Evolutionary conservation across 2,797 vertebrate genomes (phyloP).

Genomic region (Halcyon smyrnensis): DNA sequence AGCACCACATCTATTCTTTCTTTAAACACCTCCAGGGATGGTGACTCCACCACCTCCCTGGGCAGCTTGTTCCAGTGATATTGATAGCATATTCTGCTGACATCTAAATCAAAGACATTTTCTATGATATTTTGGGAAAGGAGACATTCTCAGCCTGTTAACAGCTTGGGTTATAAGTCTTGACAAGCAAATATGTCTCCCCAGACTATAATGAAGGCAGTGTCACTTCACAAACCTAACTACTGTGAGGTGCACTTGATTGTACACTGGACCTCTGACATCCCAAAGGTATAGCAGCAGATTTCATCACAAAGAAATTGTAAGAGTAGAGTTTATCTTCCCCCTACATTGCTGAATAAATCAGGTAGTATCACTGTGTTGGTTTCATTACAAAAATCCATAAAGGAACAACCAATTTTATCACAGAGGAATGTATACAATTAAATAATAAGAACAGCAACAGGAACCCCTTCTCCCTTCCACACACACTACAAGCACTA

Average conservation of each 20-base stretch:
- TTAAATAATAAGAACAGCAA: constrained; percentile 33
- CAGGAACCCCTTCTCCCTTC: background rate
- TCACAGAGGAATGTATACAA: background rate
- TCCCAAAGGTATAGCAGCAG: background rate
- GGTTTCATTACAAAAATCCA: constrained; percentile 19
- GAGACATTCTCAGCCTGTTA: background rate
- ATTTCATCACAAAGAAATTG: background rate
- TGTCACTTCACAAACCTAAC: background rate
- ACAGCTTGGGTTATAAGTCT: background rate
- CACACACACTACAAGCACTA: background rate
- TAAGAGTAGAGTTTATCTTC: background rate
- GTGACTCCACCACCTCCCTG: too few relatives aligned
- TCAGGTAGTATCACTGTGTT: background rate
- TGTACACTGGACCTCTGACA: background rate
- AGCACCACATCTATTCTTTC: too few relatives aligned
- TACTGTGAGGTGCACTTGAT: background rate
- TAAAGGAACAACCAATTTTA: background rate
- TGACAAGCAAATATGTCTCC: background rate
- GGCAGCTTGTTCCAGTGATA: too few relatives aligned
- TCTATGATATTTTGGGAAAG: background rate
- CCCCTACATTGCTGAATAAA: background rate
- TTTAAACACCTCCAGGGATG: too few relatives aligned
- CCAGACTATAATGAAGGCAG: background rate
- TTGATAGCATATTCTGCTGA: background rate
- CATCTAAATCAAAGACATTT: background rate